Conservation (phyloP, 2,797 vertebrate species). For the Dicrostonyx torquatus region DNA sequence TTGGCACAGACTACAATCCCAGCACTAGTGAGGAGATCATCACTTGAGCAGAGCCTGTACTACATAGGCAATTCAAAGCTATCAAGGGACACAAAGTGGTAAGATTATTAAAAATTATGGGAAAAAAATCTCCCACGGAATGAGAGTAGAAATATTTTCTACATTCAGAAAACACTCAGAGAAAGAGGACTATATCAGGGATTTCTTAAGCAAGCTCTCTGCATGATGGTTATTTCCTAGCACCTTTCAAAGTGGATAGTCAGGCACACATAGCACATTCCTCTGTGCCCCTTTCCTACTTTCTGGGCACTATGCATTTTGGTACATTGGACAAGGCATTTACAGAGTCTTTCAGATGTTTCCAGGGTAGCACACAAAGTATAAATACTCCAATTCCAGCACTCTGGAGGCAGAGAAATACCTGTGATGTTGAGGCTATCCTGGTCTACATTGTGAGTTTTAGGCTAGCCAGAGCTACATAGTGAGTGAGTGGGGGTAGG, state of each 20-base stretch:
- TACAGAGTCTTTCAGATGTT: not conserved
- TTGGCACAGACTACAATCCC: not conserved
- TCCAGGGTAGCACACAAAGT: slow-evolving; percentile 5
- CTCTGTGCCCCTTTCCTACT: not conserved
- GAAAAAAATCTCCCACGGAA: not conserved
- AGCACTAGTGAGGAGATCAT: not conserved
- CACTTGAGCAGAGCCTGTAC: not conserved
- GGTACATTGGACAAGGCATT: slow-evolving; percentile 44
- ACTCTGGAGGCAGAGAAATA: not conserved
- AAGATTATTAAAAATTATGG: not conserved
- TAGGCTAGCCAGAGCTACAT: not conserved
- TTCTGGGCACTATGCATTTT: slow-evolving; percentile 3
- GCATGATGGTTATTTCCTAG: not conserved
- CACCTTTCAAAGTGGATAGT: not conserved
- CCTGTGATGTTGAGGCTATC: not conserved
- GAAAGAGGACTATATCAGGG: not conserved
- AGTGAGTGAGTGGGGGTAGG: not conserved
- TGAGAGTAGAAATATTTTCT: slow-evolving; percentile 15
- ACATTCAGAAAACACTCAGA: not conserved
- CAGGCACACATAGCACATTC: not conserved
- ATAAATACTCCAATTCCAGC: not conserved
- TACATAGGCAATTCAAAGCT: not conserved
- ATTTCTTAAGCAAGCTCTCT: not conserved
- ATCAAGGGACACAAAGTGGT: not conserved
- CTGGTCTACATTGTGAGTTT: not conserved